Base-by-base conservation (phyloP, 2,797 vertebrate genomes). In the Xyrichtys novacula region DNA sequence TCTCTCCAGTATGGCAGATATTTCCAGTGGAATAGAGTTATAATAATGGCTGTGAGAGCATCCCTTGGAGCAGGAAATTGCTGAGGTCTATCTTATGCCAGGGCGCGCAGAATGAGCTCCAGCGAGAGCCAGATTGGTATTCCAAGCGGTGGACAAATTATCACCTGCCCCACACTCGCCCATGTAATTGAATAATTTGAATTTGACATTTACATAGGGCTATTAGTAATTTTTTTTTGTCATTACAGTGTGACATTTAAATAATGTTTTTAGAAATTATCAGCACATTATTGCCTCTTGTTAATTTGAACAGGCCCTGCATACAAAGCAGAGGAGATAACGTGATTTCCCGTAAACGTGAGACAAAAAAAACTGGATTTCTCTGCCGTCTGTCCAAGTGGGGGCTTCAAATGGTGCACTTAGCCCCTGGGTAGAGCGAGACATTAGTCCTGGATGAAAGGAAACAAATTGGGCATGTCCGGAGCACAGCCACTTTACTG, bases 131-230 rank as follows among this genome's bases (percentile, higher is more conserved):
- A 83, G 86, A 91, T 91, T 92, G 83, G 77, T 91, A 90, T 92
- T 91, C 85, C 69, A 78, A 68, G 71, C 69, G 14, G 78, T 55
- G 72, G 78, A 81, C 79, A 88, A 88, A 90, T 88, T 80, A 87
- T 87, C 78, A 90, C 89, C 86, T 88, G 85, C 84, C 77, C 82
- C 66, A 65, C 78, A 72, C 71, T 71, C 48, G 69, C 69, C 63
- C 53, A 71, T 77, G 81, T 93, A 94, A 94, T 94, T 91, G 87
- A 94, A 93, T 93, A 80, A 94, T 94, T 93, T 91, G 85, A 92
- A 89, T 92, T 71, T 94, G 92, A 92, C 92, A 95, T 94, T 95
- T 94, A 89, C 87, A 91, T 78, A 81, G 58, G 86, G 90, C 88
- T 86, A 89, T 92, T 90, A 91, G 88, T 81, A 74, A 72, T 46